phyloP scores from a whole-genome alignment of 2,888 invertebrate genomes.

The Molanna angustata region DNA sequence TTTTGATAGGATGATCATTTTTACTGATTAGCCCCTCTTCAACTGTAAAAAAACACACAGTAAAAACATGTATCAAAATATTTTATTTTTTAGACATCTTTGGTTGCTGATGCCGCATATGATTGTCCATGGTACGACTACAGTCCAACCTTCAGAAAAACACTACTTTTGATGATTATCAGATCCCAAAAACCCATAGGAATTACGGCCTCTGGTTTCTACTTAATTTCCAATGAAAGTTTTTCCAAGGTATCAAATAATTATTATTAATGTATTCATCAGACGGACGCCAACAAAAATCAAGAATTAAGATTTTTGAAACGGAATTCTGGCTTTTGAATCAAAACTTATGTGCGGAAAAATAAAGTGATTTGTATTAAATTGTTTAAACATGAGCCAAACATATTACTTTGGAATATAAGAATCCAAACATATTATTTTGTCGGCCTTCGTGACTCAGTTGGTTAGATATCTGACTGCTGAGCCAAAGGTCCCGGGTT shows the following conservation, averaged over 20 bases:
- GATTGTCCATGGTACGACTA: slow-evolving; percentile 23
- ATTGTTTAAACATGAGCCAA: not conserved
- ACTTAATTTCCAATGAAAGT: slow-evolving; percentile 19
- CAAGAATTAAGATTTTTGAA: no score
- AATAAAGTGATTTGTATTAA: not conserved
- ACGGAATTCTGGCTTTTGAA: no score
- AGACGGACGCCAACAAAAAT: not conserved
- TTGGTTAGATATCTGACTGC: no score
- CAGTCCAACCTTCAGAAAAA: slow-evolving; percentile 20
- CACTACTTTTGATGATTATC: slow-evolving; percentile 10
- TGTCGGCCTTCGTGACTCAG: no score
- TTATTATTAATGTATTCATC: not conserved
- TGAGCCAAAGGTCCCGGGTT: no score
- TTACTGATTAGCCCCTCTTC: no score
- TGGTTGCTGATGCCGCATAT: slow-evolving; percentile 17
- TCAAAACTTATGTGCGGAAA: not conserved
- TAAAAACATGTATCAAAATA: not conserved
- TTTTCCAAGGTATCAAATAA: slow-evolving; percentile 17
- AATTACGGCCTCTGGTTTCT: slow-evolving; percentile 22
- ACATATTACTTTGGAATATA: no score
- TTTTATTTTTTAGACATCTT: slow-evolving; percentile 12
- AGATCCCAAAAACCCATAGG: slow-evolving; percentile 21
- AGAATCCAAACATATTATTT: no score
- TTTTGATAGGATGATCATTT: no score
- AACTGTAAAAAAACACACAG: no score